phyloP scores from a whole-genome alignment of 2,797 vertebrate genomes.

The Vireo griseus region DNA sequence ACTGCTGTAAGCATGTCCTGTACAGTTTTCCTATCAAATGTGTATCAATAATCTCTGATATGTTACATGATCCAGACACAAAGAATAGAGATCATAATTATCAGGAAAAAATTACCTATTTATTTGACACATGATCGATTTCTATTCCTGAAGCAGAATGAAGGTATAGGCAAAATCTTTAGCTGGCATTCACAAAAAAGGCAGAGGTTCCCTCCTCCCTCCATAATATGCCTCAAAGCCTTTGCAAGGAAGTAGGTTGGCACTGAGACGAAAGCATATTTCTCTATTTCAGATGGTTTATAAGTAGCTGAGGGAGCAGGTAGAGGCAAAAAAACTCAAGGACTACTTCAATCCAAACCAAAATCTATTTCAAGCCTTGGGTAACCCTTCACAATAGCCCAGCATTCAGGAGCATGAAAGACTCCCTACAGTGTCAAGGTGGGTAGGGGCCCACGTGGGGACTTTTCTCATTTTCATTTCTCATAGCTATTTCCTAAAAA shows the following conservation, averaged over 20 bases:
- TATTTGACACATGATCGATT: not conserved
- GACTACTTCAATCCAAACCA: not conserved
- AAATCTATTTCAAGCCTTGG: not conserved
- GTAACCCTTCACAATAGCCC: not conserved
- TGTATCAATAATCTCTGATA: not conserved
- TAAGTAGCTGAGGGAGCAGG: not conserved
- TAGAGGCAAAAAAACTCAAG: not conserved
- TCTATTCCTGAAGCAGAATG: not conserved
- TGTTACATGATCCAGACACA: not conserved
- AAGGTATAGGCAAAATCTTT: not conserved
- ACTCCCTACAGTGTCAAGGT: not conserved
- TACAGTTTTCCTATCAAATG: not conserved
- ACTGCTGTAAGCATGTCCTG: not conserved
- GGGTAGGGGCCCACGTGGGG: rapidly evolving
- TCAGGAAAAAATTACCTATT: not conserved
- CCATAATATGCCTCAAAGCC: not conserved
- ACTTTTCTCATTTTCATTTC: not conserved
- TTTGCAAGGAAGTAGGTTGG: not conserved
- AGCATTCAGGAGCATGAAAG: not conserved
- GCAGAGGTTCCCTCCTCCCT: not conserved
- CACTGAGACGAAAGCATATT: not conserved
- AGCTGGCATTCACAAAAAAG: not conserved
- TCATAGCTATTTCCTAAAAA: not conserved
- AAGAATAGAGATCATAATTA: not conserved
- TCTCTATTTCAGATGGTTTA: not conserved